Percentiles rank a stretch among this genome's conserved stretches.
Conservation (phyloP, 1,140 invertebrate species). For the Aphelenchoides avenae region DNA sequence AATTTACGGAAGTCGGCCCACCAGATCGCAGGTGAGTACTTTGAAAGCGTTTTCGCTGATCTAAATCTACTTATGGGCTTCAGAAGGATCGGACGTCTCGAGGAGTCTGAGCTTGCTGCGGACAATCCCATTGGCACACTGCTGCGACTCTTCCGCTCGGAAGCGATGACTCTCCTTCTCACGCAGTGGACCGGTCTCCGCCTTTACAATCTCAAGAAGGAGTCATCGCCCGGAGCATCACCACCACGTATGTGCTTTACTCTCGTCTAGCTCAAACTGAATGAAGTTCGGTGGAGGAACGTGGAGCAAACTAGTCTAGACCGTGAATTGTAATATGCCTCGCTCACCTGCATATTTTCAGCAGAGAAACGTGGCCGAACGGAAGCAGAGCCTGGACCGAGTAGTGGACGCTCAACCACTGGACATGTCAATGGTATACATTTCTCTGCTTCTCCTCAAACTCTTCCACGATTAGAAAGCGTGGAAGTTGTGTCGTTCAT, state of each 20-base stretch:
- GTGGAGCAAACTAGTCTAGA: no score
- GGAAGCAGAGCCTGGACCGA: neutral
- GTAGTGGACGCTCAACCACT: neutral
- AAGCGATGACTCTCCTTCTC: constrained; percentile 37
- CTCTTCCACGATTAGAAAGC: constrained; percentile 22
- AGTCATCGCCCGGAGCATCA: no score
- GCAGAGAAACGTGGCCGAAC: no score
- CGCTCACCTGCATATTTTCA: no score
- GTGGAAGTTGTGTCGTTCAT: constrained; percentile 32
- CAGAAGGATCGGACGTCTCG: constrained; percentile 23
- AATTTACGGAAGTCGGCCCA: constrained; percentile 35
- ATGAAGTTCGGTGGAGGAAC: no score
- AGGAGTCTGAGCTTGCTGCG: constrained; percentile 18
- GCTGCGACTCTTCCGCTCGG: constrained; percentile 34
- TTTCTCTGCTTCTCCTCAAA: neutral
- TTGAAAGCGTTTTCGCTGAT: constrained; percentile 2
- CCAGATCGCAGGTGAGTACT: constrained; percentile 29
- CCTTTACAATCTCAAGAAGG: constrained; percentile 26
- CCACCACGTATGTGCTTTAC: neutral
- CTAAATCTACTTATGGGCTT: constrained; percentile 7
- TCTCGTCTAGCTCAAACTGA: no score
- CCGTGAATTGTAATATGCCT: no score
- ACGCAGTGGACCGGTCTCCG: constrained; percentile 46
- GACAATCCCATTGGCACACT: constrained; percentile 18
- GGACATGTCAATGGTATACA: neutral